These are phyloP conservation scores for Parus major DNA, from an alignment of 2,113 vertebrate species.

Conservation along the genomic window DNA sequence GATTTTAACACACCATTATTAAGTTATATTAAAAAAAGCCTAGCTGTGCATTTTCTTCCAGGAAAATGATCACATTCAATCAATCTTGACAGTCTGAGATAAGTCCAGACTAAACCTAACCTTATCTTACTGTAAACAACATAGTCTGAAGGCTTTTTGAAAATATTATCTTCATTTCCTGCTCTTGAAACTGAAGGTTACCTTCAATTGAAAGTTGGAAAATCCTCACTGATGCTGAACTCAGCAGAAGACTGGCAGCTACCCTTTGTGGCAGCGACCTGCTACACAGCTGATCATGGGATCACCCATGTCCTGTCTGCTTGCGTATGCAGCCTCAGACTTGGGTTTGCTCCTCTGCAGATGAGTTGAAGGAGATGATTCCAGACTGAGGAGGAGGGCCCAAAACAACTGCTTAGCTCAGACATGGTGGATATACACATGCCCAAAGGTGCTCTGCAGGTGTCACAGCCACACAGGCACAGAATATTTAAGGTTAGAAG, in stretches of 20 bases:
- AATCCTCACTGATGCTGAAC: neutral
- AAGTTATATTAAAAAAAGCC: neutral
- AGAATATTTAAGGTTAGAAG: neutral
- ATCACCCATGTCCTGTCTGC: neutral
- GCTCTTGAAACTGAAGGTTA: neutral
- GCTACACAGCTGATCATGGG: neutral
- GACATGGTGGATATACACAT: rapidly evolving
- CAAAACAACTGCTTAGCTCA: neutral
- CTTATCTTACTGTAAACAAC: neutral
- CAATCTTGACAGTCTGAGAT: neutral
- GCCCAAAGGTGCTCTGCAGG: neutral
- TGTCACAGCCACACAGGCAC: neutral
- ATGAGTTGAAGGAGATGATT: neutral
- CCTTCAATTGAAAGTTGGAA: neutral
- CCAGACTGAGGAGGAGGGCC: neutral
- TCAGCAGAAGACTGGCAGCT: neutral
- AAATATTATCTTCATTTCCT: neutral
- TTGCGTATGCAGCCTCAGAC: neutral
- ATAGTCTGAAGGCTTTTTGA: neutral
- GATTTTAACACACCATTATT: neutral
- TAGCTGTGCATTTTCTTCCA: neutral
- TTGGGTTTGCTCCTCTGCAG: neutral
- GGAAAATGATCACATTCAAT: neutral
- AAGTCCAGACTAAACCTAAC: neutral
- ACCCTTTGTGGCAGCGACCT: neutral